Evolutionary conservation across 2,888 invertebrate genomes (phyloP), one percentile per base, ranked within the genome.

Genomic region (Muscina levida): DNA sequence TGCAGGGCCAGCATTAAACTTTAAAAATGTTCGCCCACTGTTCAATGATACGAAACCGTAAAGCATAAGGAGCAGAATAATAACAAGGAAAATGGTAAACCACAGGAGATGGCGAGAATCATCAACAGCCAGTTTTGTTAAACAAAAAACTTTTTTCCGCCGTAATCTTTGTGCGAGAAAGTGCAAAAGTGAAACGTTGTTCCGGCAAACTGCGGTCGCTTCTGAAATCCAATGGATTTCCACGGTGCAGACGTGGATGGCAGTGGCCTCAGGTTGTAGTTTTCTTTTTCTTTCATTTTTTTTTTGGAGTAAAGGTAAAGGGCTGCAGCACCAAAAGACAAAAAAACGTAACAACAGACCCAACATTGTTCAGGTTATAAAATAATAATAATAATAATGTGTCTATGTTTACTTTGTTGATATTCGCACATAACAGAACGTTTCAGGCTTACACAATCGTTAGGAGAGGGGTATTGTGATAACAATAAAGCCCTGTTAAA

Each of bases 101-200:
- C n/a, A 11, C 51, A 51, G 51, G 22, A 51, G 19, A 4, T 5
- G 22, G 11, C 17, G 19, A 19, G 51, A 31, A 8, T 51, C 51
- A 51, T 19, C 19, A 22, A 11, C 17, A 51, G 39, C 59, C 6
- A 39, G 59, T 59, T 59, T 59, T 39, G 59, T 39, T 39, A 59
- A 37, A 59, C 19, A 17, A 37, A 57, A 37, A 57, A 31, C 37
- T 59, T 59, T 15, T 57, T 59, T 17, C 19, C 59, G 39, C 39
- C 37, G 19, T 39, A 59, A 59, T 57, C 57, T 57, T 57, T 57
- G 59, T 39, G 31, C 17, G 59, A 39, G n/a, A n/a, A n/a, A n/a
- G 59, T 59, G 39, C 31, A 59, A 39, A 59, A 59, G 59, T 59
- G 59, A 59, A 59, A 59, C 59, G 37, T 17, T 59, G 15, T 31